Percentiles rank a stretch among this genome's conserved stretches.
Evolutionary conservation across 2,888 invertebrate species (phyloP).

Genomic region (Trilocha varians): DNA sequence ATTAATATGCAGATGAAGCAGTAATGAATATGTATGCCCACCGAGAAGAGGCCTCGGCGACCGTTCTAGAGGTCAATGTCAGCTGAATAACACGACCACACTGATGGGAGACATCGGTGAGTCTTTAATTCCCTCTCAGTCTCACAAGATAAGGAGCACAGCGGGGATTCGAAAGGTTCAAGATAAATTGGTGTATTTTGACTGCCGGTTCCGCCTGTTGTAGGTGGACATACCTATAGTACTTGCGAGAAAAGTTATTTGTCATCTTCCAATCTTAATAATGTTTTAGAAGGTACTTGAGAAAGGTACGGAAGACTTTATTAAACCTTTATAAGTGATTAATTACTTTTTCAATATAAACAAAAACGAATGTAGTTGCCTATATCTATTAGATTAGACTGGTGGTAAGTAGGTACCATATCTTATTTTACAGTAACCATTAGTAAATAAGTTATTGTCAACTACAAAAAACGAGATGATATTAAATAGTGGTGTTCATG

Average conservation of each 20-base stretch:
- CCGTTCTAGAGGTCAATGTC: slow-evolving; percentile 62
- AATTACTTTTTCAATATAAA: no score
- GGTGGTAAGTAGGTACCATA: no score
- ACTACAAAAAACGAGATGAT: no score
- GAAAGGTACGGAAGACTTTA: neutral
- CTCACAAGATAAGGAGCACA: slow-evolving; percentile 18
- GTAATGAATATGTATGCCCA: slow-evolving; percentile 51
- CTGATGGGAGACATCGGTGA: slow-evolving; percentile 25
- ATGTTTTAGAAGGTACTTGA: neutral
- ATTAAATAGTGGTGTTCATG: no score
- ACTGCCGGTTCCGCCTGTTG: slow-evolving; percentile 38
- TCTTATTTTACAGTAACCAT: no score
- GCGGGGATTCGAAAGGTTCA: slow-evolving; percentile 28
- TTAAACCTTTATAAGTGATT: no score
- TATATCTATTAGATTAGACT: no score
- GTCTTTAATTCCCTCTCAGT: slow-evolving; percentile 29
- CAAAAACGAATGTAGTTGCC: no score
- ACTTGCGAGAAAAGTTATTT: neutral
- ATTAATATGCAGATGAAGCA: slow-evolving; percentile 52
- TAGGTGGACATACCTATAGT: neutral
- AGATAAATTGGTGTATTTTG: slow-evolving; percentile 22
- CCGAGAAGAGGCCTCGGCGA: slow-evolving; percentile 47
- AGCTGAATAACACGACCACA: slow-evolving; percentile 36
- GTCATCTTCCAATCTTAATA: neutral
- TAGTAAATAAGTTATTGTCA: no score